Conservation (phyloP, 2,113 vertebrate species). For the Nansenia antarctica region DNA sequence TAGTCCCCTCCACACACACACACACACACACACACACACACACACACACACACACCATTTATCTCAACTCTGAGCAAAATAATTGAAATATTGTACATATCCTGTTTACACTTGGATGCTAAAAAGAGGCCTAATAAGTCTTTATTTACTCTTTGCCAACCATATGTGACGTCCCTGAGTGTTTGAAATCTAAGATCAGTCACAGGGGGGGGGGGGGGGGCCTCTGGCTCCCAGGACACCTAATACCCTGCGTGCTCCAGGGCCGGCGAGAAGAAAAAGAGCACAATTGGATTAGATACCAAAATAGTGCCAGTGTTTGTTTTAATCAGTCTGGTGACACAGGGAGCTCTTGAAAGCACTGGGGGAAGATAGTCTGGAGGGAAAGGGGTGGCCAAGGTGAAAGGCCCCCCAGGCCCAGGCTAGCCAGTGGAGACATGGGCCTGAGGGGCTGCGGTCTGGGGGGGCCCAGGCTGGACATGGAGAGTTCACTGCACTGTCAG, state of each 20-base stretch:
- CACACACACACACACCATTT: neutral
- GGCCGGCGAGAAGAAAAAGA: slow-evolving; percentile 75
- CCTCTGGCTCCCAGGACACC: slow-evolving; percentile 73
- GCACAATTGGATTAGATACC: slow-evolving; percentile 89
- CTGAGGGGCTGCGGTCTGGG: slow-evolving; percentile 48
- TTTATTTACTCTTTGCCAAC: slow-evolving; percentile 70
- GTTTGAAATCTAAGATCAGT: slow-evolving; percentile 75
- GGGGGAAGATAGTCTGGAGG: slow-evolving; percentile 62
- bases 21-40: neutral
- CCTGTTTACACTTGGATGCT: slow-evolving; percentile 36
- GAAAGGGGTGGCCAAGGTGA: slow-evolving; percentile 70
- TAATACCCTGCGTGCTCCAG: slow-evolving; percentile 78
- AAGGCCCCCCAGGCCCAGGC: slow-evolving; percentile 64
- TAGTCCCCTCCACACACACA: too few relatives aligned
- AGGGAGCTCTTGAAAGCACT: slow-evolving; percentile 79
- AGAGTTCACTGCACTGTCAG: slow-evolving; percentile 75
- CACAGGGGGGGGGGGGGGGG: slow-evolving; percentile 55
- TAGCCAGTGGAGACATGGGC: slow-evolving; percentile 54
- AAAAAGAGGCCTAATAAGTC: slow-evolving; percentile 51
- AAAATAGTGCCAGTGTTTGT: slow-evolving; percentile 89
- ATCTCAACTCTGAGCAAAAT: neutral
- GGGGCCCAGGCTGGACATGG: slow-evolving; percentile 60
- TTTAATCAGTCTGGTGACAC: slow-evolving; percentile 90
- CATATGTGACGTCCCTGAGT: slow-evolving; percentile 68
- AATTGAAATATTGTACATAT: slow-evolving; percentile 13